Evolutionary conservation across 64 coral and sea anemone genomes (phyloP), one percentile per base, ranked within the genome.

Genomic region (Actinia tenebrosa): DNA sequence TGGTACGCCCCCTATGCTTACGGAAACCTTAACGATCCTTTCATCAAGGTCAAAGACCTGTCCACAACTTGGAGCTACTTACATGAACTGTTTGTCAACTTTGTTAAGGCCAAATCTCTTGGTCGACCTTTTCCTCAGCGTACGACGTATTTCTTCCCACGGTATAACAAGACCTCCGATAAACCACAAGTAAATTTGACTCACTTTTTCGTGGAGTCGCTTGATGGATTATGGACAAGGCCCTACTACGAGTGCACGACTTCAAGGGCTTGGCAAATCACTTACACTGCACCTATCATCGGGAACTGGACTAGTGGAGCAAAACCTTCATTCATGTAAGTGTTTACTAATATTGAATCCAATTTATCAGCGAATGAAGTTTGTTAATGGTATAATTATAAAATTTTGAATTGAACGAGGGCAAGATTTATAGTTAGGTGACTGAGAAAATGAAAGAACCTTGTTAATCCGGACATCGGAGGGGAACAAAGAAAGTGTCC

Each of bases 211-310:
- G 94, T 85, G 44, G 94, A 93, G 77, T 86, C 89, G 26, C 84
- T 90, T 15, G 94, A 97, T 27, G 94, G 94, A 0, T 80, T 97
- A 18, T 97, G 94, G 94, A 93, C 91, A 3, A 59, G 94, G 16
- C 94, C 94, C 0, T 97, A 97, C 13, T 97, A 90, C 18, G 94
- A 97, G 44, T 97, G 94, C 17, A 93, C 94, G 1, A 93, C 91
- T 0, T 87, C 88, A 3, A 86, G 81, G 7, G 94, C 91, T 0
- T 97, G 94, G 94, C 71, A 90, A 16, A 69, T 97, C 2, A 97
- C 94, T 4, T 97, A 84, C 27, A 88, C 91, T 22, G 77, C 81
- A 60, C 94, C 94, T 3, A 93, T 97, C 59, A 44, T 97, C 5
- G 94, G 94, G 7, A 97, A 91, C 91, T 93, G 91, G 91, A 71